These are phyloP conservation scores for Philopedon plagiatum DNA, from an alignment of 2,888 invertebrate species.

Conservation along the genomic window DNA sequence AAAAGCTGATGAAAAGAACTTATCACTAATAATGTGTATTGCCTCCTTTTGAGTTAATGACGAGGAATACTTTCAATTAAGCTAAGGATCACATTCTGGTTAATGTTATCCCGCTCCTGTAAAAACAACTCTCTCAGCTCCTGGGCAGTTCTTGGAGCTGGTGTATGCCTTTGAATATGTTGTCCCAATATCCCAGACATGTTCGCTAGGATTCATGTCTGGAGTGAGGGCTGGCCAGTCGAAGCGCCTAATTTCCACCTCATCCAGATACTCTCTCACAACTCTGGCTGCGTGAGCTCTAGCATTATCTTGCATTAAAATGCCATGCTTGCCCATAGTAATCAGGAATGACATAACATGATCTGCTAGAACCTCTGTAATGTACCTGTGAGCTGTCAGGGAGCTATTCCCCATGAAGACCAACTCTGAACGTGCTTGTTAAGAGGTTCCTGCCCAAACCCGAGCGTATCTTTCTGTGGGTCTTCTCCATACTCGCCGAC, in stretches of 20 bases:
- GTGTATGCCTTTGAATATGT: slow-evolving; percentile 51
- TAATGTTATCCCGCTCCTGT: slow-evolving; percentile 47
- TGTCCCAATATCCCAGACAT: slow-evolving; percentile 53
- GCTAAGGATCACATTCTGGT: slow-evolving; percentile 50
- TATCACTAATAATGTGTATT: background rate
- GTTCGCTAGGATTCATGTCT: slow-evolving; percentile 54
- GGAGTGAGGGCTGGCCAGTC: slow-evolving; percentile 54
- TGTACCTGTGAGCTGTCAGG: slow-evolving; percentile 38
- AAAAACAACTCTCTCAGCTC: slow-evolving; percentile 51
- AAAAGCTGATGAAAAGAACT: too few species aligned
- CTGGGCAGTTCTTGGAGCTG: too few species aligned
- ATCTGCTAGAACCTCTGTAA: slow-evolving; percentile 42
- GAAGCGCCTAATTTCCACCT: slow-evolving; percentile 52
- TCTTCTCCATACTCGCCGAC: background rate
- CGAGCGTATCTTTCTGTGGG: background rate
- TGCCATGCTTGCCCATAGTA: slow-evolving; percentile 49
- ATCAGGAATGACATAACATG: slow-evolving; percentile 25
- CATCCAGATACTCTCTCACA: slow-evolving; percentile 52
- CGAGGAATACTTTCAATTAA: slow-evolving; percentile 35
- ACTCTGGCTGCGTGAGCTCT: slow-evolving; percentile 48
- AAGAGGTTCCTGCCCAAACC: slow-evolving; percentile 17
- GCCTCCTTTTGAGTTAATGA: slow-evolving; percentile 14
- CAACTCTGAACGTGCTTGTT: slow-evolving; percentile 22
- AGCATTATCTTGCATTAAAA: slow-evolving; percentile 48
- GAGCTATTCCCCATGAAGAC: slow-evolving; percentile 13